phyloP scores from a whole-genome alignment of 2,113 vertebrate species.

The Xiphophorus hellerii region DNA sequence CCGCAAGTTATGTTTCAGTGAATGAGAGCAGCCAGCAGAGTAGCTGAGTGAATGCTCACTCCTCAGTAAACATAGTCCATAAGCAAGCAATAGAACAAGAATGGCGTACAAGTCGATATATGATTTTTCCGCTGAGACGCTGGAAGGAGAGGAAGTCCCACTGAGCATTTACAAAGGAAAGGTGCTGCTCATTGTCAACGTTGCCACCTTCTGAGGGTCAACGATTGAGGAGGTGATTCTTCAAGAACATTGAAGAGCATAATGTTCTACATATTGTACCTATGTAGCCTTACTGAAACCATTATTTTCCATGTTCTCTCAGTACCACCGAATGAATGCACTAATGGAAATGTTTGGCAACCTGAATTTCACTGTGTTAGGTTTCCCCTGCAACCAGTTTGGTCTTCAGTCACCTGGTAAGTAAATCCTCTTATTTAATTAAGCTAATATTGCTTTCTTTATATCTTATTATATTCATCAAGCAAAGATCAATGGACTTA shows the following conservation, averaged over 20 bases:
- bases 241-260: background rate
- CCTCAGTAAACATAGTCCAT: constrained; percentile 49
- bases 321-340: constrained; percentile 84
- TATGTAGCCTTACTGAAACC: constrained; percentile 4
- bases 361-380: constrained; percentile 78
- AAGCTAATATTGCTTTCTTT: background rate
- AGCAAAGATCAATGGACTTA: background rate
- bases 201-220: constrained; percentile 84
- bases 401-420: constrained; percentile 83
- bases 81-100: constrained; percentile 38
- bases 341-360: constrained; percentile 81
- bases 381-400: constrained; percentile 83
- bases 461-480: background rate
- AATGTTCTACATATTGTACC: background rate
- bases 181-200: constrained; percentile 80
- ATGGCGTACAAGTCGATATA: constrained; percentile 76
- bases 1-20: constrained; percentile 65
- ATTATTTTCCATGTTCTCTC: constrained; percentile 17
- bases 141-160: constrained; percentile 74
- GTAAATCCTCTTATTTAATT: constrained; percentile 3
- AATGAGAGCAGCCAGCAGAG: constrained; percentile 59
- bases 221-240: constrained; percentile 80
- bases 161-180: constrained; percentile 73
- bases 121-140: constrained; percentile 77
- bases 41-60: constrained; percentile 48